Percentiles rank a stretch among this genome's conserved stretches.
Evolutionary conservation across 2,113 vertebrate genomes (phyloP).

Genomic region (Brachirus orientalis): DNA sequence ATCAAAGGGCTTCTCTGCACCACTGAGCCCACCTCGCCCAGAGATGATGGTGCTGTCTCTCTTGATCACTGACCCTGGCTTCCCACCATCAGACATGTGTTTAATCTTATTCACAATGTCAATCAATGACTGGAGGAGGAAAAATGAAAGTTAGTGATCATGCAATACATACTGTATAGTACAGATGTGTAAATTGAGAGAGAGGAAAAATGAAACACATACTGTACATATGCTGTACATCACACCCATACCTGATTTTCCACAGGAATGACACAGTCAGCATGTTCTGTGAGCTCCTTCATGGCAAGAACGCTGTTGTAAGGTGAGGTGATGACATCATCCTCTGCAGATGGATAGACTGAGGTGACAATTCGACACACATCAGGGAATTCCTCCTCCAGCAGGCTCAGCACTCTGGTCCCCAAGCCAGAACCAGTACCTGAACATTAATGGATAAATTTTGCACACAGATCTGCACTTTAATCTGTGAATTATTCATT

Average conservation of each 20-base stretch:
- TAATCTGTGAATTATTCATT: too few relatives aligned
- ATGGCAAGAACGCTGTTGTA: constrained; percentile 97
- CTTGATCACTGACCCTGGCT: constrained; percentile 81
- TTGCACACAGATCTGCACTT: too few relatives aligned
- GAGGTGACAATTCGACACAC: constrained; percentile 93
- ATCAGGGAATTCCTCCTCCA: constrained; percentile 96
- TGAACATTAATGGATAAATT: constrained; percentile 49
- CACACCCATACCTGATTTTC: constrained; percentile 91
- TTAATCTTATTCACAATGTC: constrained; percentile 95
- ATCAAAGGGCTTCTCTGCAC: constrained; percentile 90
- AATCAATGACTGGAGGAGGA: constrained; percentile 88
- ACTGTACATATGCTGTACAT: too few relatives aligned
- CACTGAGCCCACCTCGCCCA: constrained; percentile 74
- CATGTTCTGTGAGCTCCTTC: constrained; percentile 94
- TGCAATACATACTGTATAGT: background rate
- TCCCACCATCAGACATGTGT: constrained; percentile 82
- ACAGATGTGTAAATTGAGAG: background rate
- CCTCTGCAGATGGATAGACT: constrained; percentile 92
- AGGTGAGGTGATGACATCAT: constrained; percentile 97
- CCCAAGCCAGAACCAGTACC: constrained; percentile 97
- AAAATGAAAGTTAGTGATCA: background rate
- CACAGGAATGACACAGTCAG: constrained; percentile 94
- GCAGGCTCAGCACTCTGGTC: constrained; percentile 89
- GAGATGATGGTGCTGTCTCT: constrained; percentile 86
- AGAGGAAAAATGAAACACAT: background rate